These are phyloP conservation scores for Drosophila anceps DNA, from an alignment of 2,888 invertebrate species.

Conservation along the genomic window DNA sequence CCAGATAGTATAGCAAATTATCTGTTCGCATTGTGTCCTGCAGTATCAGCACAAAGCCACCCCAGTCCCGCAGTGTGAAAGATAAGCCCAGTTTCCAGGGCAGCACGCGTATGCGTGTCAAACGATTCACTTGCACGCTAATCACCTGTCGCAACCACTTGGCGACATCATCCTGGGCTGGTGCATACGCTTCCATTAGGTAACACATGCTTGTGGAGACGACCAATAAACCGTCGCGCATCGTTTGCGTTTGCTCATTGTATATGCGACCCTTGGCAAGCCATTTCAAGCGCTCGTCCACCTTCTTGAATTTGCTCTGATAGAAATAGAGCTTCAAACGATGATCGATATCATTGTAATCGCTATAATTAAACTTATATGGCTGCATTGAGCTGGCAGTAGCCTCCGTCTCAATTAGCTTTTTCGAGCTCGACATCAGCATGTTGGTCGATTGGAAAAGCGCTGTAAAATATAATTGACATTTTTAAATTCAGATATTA, in stretches of 20 bases:
- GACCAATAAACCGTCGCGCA: conserved; percentile 86
- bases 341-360: conserved; percentile 87
- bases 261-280: conserved; percentile 86
- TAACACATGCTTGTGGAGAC: conserved; percentile 87
- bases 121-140: conserved; percentile 86
- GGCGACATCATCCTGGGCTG: conserved; percentile 86
- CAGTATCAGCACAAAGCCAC: conserved; percentile 84
- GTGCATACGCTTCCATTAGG: conserved; percentile 86
- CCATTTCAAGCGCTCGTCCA: conserved; percentile 87
- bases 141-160: conserved; percentile 86
- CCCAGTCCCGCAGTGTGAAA: conserved; percentile 85
- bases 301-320: conserved; percentile 86
- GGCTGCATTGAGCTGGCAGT: conserved; percentile 58
- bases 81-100: conserved; percentile 87
- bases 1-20: conserved; percentile 86
- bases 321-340: conserved; percentile 87
- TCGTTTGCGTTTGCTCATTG: conserved; percentile 83
- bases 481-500: too few species aligned
- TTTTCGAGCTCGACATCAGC: conserved; percentile 84
- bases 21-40: conserved; percentile 87
- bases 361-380: conserved; percentile 86
- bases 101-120: conserved; percentile 86
- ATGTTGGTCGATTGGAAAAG: conserved; percentile 86
- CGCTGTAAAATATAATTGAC: conserved; percentile 73
- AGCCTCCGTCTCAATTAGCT: conserved; percentile 74